Base-by-base conservation (phyloP, 2,113 vertebrate genomes). In the Dunckerocampus dactyliophorus region DNA sequence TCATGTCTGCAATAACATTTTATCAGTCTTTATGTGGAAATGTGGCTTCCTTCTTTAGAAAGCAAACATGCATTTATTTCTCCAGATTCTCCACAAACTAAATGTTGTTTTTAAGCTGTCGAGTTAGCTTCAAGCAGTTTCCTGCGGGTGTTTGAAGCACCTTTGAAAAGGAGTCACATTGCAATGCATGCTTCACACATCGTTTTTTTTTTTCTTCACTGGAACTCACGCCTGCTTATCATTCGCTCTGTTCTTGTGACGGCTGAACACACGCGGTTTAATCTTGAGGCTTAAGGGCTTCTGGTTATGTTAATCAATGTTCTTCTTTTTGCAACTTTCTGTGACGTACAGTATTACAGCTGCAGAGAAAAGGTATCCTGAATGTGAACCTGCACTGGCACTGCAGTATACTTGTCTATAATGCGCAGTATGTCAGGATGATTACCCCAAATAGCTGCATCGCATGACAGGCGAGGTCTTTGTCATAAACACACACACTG, bases 371-470 rank as follows among this genome's bases (percentile, higher is more conserved):
- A 28, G 2, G 24, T 28, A 28, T 28, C 24, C 24, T 5, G 3
- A 28, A 28, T 28, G 24, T 5, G 24, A 28, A 28, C 24, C 24
- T 28, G 24, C 24, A 28, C 5, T 2, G 5, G 24, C 2, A 28
- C 2, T 5, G 24, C 24, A 48, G n/a, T 19, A 19, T 19, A 20
- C n/a, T 22, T 12, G 14, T 21, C 47, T 9, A 59, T 82, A 84
- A 85, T 51, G n/a, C n/a, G n/a, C n/a, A n/a, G n/a, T n/a, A n/a
- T n/a, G n/a, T n/a, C n/a, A n/a, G n/a, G n/a, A n/a, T n/a, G n/a
- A n/a, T n/a, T n/a, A 22, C 53, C 24, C 58, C 39, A 31, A 79
- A 82, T 81, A 88, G 82, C 81, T 87, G 87, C 75, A 45, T 49
- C 48, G 64, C 51, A 5, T 49, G 47, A 20, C 47, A 50, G 48